phyloP scores from a whole-genome alignment of 2,797 vertebrate genomes.

The Clarias laeviceps region DNA sequence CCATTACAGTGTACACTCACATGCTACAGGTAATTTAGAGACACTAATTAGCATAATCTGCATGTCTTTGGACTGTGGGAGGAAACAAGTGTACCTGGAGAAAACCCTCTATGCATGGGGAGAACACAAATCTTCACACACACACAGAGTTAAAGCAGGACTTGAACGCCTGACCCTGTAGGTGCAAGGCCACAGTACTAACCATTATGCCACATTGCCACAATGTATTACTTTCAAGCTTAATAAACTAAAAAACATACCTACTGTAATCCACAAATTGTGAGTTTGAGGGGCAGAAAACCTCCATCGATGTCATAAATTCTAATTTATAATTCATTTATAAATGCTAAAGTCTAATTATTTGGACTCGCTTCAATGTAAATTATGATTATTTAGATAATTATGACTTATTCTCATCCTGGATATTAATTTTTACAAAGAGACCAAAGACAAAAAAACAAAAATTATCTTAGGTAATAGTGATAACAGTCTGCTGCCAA shows the following conservation, averaged over 20 bases:
- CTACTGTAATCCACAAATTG: not conserved
- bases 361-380: too few species aligned
- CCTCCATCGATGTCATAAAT: not conserved
- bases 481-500: not conserved
- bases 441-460: not conserved
- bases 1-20: too few species aligned
- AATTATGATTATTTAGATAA: not conserved
- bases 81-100: too few species aligned
- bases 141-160: too few species aligned
- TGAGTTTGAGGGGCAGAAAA: not conserved
- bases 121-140: too few species aligned
- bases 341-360: not conserved
- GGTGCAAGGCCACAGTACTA: too few species aligned
- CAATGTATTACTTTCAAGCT: not conserved
- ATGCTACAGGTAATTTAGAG: too few species aligned
- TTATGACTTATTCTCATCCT: not conserved
- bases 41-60: too few species aligned
- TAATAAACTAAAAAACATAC: not conserved
- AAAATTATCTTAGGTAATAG: not conserved
- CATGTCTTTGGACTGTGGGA: too few species aligned
- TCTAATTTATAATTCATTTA: not conserved
- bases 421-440: not conserved
- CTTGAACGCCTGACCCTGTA: too few species aligned
- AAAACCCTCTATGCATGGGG: too few species aligned
- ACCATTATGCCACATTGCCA: too few species aligned